Evolutionary conservation across 2,797 vertebrate genomes (phyloP).

Genomic region (Gymnoscopelus microlampas): DNA sequence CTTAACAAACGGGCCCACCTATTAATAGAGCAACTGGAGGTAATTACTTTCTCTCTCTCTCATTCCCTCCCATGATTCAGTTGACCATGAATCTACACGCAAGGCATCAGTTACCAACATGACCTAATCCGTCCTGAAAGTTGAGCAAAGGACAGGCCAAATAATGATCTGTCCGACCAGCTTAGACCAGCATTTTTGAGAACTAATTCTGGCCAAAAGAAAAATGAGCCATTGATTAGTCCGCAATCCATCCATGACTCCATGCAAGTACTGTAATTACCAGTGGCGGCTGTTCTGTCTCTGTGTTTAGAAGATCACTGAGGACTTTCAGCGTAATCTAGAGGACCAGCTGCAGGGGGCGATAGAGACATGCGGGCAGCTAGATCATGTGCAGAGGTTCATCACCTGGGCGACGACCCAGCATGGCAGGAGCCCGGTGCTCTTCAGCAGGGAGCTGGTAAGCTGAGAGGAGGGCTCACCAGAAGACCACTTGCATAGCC

Average conservation of each 20-base stretch:
- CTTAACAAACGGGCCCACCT: constrained; percentile 95
- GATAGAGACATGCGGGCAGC: constrained; percentile 90
- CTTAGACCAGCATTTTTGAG: constrained; percentile 46
- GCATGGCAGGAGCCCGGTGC: constrained; percentile 90
- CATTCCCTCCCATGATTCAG: constrained; percentile 62
- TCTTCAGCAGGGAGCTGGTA: constrained; percentile 98
- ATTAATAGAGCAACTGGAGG: constrained; percentile 98
- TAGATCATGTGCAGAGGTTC: constrained; percentile 97
- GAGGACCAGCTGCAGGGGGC: constrained; percentile 93
- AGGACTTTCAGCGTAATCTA: constrained; percentile 89
- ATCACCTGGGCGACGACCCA: constrained; percentile 93
- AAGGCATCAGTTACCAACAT: constrained; percentile 55
- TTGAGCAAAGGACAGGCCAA: constrained; percentile 47
- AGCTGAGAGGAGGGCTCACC: constrained; percentile 42
- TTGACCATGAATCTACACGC: constrained; percentile 57
- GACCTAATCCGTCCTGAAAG: constrained; percentile 60
- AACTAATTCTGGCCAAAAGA: constrained; percentile 41
- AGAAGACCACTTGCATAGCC: constrained; percentile 15
- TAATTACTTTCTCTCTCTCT: constrained; percentile 81
- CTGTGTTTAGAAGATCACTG: constrained; percentile 87
- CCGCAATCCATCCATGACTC: constrained; percentile 10
- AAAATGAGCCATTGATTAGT: constrained; percentile 27
- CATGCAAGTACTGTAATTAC: constrained; percentile 16
- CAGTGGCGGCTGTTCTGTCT: constrained; percentile 18
- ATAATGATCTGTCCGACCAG: constrained; percentile 59